A percentile compares a stretch with the other conserved stretches of the same genome.
phyloP scores from a whole-genome alignment of 2,113 vertebrate species.

The Muntiacus reevesi region DNA sequence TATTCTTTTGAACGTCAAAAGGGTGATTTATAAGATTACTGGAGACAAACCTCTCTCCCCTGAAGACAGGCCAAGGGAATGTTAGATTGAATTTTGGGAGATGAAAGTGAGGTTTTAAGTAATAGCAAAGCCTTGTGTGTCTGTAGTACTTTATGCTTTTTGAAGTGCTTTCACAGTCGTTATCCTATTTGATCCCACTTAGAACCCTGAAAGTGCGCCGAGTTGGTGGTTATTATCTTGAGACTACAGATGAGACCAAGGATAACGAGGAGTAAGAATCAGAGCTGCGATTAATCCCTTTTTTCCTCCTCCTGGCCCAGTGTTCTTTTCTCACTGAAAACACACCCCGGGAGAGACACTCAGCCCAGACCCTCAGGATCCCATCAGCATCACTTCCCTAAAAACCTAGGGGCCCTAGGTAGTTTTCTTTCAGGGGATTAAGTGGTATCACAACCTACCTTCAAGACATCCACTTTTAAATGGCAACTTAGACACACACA shows the following conservation, averaged over 20 bases:
- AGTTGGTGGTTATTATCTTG: neutral
- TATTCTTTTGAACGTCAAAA: neutral
- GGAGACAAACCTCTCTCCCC: neutral
- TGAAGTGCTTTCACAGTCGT: slow-evolving; percentile 29
- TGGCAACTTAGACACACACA: neutral
- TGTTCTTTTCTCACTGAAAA: neutral
- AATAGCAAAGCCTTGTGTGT: slow-evolving; percentile 39
- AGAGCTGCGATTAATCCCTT: neutral
- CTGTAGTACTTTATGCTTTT: slow-evolving; percentile 27
- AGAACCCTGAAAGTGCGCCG: neutral
- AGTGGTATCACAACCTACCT: neutral
- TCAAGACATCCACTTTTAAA: neutral
- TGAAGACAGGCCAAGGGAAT: neutral
- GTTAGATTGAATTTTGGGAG: slow-evolving; percentile 27
- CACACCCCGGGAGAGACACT: neutral
- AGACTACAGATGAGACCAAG: neutral
- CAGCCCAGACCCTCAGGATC: neutral
- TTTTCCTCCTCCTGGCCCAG: neutral
- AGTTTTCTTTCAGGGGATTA: neutral
- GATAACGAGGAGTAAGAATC: neutral
- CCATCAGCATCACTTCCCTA: neutral
- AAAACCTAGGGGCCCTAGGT: neutral
- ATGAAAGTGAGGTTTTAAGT: slow-evolving; percentile 36
- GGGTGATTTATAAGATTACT: neutral
- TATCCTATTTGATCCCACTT: slow-evolving; percentile 47